Evolutionary conservation across 2,888 invertebrate genomes (phyloP).

Genomic region (Hoplodrina blanda): DNA sequence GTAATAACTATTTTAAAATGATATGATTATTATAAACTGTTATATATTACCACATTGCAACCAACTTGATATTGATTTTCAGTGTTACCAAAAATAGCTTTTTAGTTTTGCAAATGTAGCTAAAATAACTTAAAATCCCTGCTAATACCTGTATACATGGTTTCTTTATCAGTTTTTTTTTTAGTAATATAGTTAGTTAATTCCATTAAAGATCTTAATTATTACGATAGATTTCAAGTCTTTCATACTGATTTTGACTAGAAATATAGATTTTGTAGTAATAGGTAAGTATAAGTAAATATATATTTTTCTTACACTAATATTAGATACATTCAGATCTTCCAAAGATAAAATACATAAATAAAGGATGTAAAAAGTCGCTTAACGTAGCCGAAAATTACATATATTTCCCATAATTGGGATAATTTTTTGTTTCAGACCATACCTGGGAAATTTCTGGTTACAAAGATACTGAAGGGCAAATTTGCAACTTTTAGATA

Average conservation of each 20-base stretch:
- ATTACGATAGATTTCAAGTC: conserved; percentile 47
- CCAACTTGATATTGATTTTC: not conserved
- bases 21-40: not conserved
- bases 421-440: too few species aligned
- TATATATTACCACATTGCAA: not conserved
- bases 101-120: not conserved
- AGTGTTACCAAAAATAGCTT: not conserved
- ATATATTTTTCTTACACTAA: conserved; percentile 28
- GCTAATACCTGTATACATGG: conserved; percentile 8
- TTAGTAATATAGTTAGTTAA: conserved; percentile 29
- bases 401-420: too few species aligned
- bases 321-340: conserved; percentile 45
- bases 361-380: not conserved
- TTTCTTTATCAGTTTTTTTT: conserved; percentile 7
- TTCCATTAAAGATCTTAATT: conserved; percentile 37
- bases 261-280: conserved; percentile 38
- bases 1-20: not conserved
- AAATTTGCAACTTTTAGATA: too few species aligned
- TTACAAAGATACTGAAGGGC: too few species aligned
- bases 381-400: too few species aligned
- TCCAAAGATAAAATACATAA: conserved; percentile 28
- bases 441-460: too few species aligned
- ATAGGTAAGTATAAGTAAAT: conserved; percentile 24
- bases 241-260: conserved; percentile 64
- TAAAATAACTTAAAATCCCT: conserved; percentile 10